Evolutionary conservation across 2,113 vertebrate species (phyloP), one percentile per base, ranked within the genome.

Genomic region (Anolis carolinensis): DNA sequence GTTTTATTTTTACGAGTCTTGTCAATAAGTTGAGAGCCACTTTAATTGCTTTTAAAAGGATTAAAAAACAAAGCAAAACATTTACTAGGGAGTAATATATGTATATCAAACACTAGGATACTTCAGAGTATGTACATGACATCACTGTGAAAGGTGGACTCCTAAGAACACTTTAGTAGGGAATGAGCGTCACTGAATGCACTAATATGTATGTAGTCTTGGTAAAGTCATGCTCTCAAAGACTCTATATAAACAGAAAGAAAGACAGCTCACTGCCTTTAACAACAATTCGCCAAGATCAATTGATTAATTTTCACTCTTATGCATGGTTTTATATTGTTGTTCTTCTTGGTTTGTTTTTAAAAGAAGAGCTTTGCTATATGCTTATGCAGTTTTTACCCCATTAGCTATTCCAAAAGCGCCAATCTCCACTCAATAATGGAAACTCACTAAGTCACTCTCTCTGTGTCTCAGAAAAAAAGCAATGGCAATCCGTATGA

Each of bases 1-100:
- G 1, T n/a, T 1, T 0, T 32, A 80, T 9, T 55, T 55, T 55
- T 55, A 67, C 32, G 27, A 55, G 2, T 30, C 70, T 78, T 62
- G 25, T 74, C 59, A 52, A 90, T 70, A 81, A 79, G 0, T 0
- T 62, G 44, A 77, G 0, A 1, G 84, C 67, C 0, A 0, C 11
- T 62, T 23, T 0, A 0, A 72, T 79, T 32, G 83, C 77, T 20
- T 48, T 81, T 79, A 48, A 81, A 81, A 50, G 36, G 52, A 7
- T 23, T 39, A 32, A 11, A n/a, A 30, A 7, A n/a, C 44, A 52
- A 55, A 55, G 48, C 13, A 48, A 50, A 77, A 30, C 30, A 65
- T 8, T 65, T 67, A 72, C 32, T 14, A 18, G 20, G 34, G 55
- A 36, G 18, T 44, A 2, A 44, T 44, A 44, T 44, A 32, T 9